Conservation (phyloP, 2,888 invertebrate species). For the Ennomos quercinarius region DNA sequence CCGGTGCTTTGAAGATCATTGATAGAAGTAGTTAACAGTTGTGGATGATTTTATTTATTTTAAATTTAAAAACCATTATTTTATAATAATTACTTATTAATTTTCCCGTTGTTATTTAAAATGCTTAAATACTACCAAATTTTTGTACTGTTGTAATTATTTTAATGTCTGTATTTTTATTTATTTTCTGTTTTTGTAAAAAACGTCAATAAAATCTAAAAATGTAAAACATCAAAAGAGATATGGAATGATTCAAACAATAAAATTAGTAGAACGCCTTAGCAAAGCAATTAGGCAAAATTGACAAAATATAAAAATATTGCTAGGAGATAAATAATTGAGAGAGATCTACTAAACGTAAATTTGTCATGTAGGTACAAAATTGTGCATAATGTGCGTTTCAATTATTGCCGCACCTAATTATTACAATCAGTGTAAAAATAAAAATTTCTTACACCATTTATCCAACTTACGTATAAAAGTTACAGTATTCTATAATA, state of each 20-base stretch:
- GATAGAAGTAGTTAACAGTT: not conserved
- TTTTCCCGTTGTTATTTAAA: conserved; percentile 21
- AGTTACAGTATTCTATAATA: conserved; percentile 54
- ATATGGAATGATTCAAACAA: conserved; percentile 47
- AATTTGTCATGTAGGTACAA: conserved; percentile 21
- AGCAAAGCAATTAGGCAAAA: conserved; percentile 19
- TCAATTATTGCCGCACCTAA: conserved; percentile 49
- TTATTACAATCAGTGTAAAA: conserved; percentile 72
- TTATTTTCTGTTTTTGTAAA: conserved; percentile 38
- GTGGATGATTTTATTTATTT: not conserved
- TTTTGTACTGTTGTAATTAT: conserved; percentile 56
- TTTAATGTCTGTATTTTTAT: conserved; percentile 32
- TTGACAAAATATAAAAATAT: conserved; percentile 20
- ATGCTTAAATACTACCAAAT: conserved; percentile 53
- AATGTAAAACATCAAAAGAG: conserved; percentile 46
- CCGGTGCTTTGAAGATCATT: no score
- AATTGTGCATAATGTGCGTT: conserved; percentile 70
- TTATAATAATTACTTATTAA: not conserved
- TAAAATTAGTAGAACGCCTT: conserved; percentile 20
- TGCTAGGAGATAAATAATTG: conserved; percentile 27
- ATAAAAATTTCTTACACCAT: conserved; percentile 68
- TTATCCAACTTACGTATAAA: conserved; percentile 73
- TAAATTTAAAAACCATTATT: no score
- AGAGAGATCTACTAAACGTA: conserved; percentile 5
- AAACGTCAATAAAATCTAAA: conserved; percentile 40